Evolutionary conservation across 2,113 vertebrate species (phyloP).

Genomic region (Hydropotes inermis): DNA sequence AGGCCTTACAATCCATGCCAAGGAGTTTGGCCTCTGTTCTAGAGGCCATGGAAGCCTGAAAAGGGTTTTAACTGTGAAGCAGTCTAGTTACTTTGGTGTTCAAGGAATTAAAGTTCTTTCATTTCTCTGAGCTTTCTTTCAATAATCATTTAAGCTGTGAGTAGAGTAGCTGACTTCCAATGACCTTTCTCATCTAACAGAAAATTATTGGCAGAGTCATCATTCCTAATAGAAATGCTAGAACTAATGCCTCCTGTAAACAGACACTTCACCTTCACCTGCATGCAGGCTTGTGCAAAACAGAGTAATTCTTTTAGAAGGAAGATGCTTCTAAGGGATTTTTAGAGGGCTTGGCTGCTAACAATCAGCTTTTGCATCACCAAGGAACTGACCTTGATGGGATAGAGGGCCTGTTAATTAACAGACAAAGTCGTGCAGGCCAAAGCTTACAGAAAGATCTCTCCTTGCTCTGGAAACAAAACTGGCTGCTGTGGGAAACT

Average conservation of each 20-base stretch:
- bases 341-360: neutral
- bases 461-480: constrained; percentile 21
- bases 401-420: constrained; percentile 28
- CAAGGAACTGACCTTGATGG: neutral
- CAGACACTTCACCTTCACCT: neutral
- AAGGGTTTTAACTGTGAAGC: neutral
- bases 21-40: neutral
- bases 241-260: neutral
- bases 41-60: neutral
- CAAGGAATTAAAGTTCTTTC: neutral
- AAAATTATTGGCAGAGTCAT: neutral
- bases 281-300: neutral
- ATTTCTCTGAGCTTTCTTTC: neutral
- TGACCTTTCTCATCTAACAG: neutral
- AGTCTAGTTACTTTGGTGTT: neutral
- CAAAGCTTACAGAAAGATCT: neutral
- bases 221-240: neutral
- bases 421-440: neutral
- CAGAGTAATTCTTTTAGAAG: neutral
- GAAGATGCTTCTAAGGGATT: neutral
- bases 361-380: neutral
- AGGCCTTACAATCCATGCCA: neutral
- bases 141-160: neutral
- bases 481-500: neutral
- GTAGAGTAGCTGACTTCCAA: neutral